Evolutionary conservation across 2,888 invertebrate species (phyloP).

Genomic region (Ceratothoa steindachneri): DNA sequence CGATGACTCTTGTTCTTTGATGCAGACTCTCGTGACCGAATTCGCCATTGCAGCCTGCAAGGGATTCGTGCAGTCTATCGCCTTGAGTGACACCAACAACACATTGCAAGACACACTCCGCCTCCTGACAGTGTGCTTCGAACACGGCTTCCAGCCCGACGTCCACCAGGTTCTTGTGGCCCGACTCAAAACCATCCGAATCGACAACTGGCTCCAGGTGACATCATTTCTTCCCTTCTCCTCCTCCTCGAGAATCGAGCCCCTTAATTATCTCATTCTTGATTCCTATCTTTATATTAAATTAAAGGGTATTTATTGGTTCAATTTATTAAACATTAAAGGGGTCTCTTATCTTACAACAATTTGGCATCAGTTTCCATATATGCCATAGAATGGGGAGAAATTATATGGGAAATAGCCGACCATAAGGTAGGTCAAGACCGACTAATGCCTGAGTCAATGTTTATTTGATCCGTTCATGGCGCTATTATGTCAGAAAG

Average conservation of each 20-base stretch:
- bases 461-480: too few species aligned
- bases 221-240: too few species aligned
- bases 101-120: constrained; percentile 93
- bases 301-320: too few species aligned
- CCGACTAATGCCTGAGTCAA: too few species aligned
- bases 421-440: too few species aligned
- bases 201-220: constrained; percentile 95
- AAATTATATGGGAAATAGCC: too few species aligned
- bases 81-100: constrained; percentile 76
- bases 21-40: constrained; percentile 35
- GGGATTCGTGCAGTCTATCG: constrained; percentile 93
- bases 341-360: too few species aligned
- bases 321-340: too few species aligned
- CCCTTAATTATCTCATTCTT: not conserved
- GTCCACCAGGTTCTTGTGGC: constrained; percentile 90
- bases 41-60: constrained; percentile 91
- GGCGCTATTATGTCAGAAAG: too few species aligned
- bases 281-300: not conserved
- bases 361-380: too few species aligned
- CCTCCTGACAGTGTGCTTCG: constrained; percentile 95
- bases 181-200: constrained; percentile 86
- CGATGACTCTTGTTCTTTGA: not conserved
- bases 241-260: not conserved
- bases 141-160: constrained; percentile 88
- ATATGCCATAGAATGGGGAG: too few species aligned